Base-by-base conservation (phyloP, 2,797 vertebrate genomes). In the Neosalanx taihuensis region DNA sequence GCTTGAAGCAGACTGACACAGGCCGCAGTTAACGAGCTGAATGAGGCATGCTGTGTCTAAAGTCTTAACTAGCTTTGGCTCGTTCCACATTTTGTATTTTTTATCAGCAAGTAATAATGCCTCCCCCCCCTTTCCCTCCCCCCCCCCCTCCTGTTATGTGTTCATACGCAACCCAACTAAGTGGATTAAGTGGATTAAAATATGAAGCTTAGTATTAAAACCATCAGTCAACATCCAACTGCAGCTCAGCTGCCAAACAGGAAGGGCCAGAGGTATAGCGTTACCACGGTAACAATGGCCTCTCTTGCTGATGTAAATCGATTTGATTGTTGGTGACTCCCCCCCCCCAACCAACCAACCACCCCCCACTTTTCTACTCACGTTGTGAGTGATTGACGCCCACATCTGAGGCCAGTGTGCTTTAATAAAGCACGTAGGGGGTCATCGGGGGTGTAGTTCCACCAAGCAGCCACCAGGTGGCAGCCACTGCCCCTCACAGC, bases 401-500 rank as follows among this genome's bases (percentile, higher is more conserved):
- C 49, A 51, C 26, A 6, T 64, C 20, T 29, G 35, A 37, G 7
- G 35, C 35, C 35, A 6, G 35, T 37, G 35, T 37, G 6, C 35
- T 6, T 5, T 37, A 37, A 37, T 1, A 1, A 37, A 37, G 35
- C 35, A 6, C 7, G 35, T 37, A 6, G 4, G 5, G 5, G 35
- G 6, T 37, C 4, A 37, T 37, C 63, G 26, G 33, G 57, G 49
- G 31, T 20, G 80, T 29, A 79, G 65, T 81, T 75, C 31, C 70
- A 0, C 0, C 0, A 12, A 30, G 64, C 56, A 49, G 73, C 88
- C 89, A 89, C 29, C 63, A 65, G 84, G 83, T 86, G 90, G 85
- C 88, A 86, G 83, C 80, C 76, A 69, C 17, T 69, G 79, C 78
- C 81, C 87, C 71, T 82, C 2, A 2, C 65, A 59, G 63, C 51